These are phyloP conservation scores for Thryonomys swinderianus DNA, from an alignment of 2,113 vertebrate species.

Conservation along the genomic window DNA sequence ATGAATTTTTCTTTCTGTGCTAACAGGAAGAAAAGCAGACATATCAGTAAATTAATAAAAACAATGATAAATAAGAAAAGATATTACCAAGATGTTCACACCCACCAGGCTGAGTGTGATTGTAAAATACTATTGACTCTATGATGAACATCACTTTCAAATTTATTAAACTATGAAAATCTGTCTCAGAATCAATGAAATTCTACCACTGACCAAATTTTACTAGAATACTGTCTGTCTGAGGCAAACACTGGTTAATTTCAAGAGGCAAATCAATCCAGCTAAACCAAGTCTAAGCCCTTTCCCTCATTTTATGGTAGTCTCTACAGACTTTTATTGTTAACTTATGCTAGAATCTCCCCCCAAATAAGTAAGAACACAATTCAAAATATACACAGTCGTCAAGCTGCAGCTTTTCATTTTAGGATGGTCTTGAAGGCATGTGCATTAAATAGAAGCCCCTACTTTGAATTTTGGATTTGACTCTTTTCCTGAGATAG, in stretches of 20 bases:
- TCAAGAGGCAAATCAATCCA: not conserved
- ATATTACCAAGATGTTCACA: not conserved
- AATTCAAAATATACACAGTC: not conserved
- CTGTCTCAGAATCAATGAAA: not conserved
- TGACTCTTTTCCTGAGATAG: not conserved
- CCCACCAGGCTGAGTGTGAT: not conserved
- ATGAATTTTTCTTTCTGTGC: not conserved
- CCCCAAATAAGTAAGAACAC: not conserved
- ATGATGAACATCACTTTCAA: not conserved
- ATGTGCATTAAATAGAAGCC: not conserved
- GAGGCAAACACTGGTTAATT: not conserved
- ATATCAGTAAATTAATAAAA: not conserved
- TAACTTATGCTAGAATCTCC: not conserved
- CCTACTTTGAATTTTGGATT: not conserved
- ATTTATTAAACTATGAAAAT: not conserved
- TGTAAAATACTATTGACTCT: not conserved
- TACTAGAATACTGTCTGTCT: not conserved
- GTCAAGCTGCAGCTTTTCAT: not conserved
- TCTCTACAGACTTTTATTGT: not conserved
- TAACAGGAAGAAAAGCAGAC: not conserved
- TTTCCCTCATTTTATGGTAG: not conserved
- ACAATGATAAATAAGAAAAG: not conserved
- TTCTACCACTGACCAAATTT: not conserved
- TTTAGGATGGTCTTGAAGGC: not conserved
- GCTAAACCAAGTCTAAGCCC: not conserved